Evolutionary conservation across 2,113 vertebrate genomes (phyloP).

Genomic region (Bos taurus): ARS-UCD2.0 NC_037329.1:37262501-37263000

Average conservation of each 20-base stretch:
- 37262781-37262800: neutral
- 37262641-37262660: neutral
- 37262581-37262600: neutral
- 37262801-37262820: neutral
- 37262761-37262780: neutral
- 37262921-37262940: conserved; percentile 39
- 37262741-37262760: neutral
- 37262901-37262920: neutral
- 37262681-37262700: neutral
- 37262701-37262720: neutral
- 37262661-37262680: neutral
- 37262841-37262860: neutral
- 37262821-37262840: conserved; percentile 24
- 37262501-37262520: neutral
- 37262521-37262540: too few relatives aligned
- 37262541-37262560: neutral
- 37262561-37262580: neutral
- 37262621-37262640: neutral
- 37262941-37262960: neutral
- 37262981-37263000: neutral
- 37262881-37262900: conserved; percentile 42
- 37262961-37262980: conserved; percentile 47
- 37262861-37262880: neutral
- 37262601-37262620: neutral
- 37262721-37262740: neutral